phyloP scores from a whole-genome alignment of 2,797 vertebrate genomes.

The Neostethus bicornis region DNA sequence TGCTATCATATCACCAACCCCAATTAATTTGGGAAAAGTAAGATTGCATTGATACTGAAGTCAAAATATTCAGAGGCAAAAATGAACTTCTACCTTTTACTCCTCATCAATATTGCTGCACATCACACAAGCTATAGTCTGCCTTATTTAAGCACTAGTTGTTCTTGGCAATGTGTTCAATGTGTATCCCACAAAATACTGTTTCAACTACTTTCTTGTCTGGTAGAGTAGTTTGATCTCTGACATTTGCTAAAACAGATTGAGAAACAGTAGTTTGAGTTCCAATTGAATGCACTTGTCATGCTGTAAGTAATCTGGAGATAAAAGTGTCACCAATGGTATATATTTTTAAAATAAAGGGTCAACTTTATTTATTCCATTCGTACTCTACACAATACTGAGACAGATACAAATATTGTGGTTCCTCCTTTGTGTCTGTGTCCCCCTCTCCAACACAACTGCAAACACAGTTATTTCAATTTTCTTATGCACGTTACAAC shows the following conservation, averaged over 20 bases:
- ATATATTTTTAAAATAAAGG: slow-evolving; percentile 58
- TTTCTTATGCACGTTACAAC: slow-evolving; percentile 25
- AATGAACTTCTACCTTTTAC: slow-evolving; percentile 69
- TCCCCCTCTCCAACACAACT: slow-evolving; percentile 28
- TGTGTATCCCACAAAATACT: slow-evolving; percentile 23
- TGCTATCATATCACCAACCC: slow-evolving; percentile 14
- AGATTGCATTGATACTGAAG: slow-evolving; percentile 61
- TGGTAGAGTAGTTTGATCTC: slow-evolving; percentile 43
- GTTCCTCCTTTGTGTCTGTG: slow-evolving; percentile 39
- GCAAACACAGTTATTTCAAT: slow-evolving; percentile 40
- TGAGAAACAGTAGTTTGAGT: slow-evolving; percentile 43
- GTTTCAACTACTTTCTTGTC: slow-evolving; percentile 15
- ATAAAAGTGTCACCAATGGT: slow-evolving; percentile 50
- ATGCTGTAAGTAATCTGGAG: slow-evolving; percentile 29
- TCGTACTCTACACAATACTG: slow-evolving; percentile 66
- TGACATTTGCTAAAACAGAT: slow-evolving; percentile 38
- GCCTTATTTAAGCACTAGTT: slow-evolving; percentile 46
- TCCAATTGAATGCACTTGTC: slow-evolving; percentile 52
- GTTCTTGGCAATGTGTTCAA: slow-evolving; percentile 49
- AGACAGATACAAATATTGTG: slow-evolving; percentile 57
- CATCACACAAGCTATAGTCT: slow-evolving; percentile 51
- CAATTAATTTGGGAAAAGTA: slow-evolving; percentile 29
- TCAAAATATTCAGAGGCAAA: slow-evolving; percentile 67
- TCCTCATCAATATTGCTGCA: slow-evolving; percentile 54
- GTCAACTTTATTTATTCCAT: slow-evolving; percentile 61